These are phyloP conservation scores for Coccyzus lansbergi DNA, from an alignment of 2,797 vertebrate genomes.

Conservation along the genomic window DNA sequence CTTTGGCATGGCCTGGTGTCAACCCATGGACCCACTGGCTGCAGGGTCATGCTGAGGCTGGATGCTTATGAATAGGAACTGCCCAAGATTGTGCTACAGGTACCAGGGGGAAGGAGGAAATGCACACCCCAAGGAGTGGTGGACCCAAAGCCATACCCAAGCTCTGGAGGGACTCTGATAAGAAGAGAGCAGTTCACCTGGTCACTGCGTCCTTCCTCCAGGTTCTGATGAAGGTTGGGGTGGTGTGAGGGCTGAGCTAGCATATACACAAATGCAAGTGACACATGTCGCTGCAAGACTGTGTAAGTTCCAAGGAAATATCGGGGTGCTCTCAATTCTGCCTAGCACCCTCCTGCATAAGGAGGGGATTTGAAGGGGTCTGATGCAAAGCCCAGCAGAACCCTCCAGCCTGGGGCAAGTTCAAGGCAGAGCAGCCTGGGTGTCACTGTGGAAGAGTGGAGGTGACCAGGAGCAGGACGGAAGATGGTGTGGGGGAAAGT, in stretches of 20 bases:
- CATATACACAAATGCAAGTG: not conserved
- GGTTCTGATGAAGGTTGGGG: not conserved
- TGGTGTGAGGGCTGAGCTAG: not conserved
- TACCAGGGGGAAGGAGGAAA: not conserved
- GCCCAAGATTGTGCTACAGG: not conserved
- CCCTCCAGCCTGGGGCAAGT: not conserved
- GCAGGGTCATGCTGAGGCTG: not conserved
- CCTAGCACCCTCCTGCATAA: not conserved
- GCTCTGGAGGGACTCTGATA: not conserved
- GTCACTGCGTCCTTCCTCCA: not conserved
- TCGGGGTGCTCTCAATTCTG: not conserved
- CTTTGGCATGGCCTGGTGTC: not conserved
- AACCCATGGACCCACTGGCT: not conserved
- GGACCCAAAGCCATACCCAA: not conserved
- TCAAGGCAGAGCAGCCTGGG: not conserved
- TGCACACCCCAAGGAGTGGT: fast-evolving
- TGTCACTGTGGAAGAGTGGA: not conserved
- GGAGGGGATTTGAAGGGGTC: not conserved
- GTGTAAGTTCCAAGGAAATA: not conserved
- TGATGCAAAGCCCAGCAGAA: not conserved
- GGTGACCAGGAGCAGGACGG: not conserved
- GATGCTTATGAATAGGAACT: fast-evolving
- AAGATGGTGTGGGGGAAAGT: not conserved
- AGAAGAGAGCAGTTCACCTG: not conserved
- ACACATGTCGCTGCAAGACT: not conserved